A percentile compares a stretch with the other conserved stretches of the same genome.
Conservation (phyloP, 2,113 vertebrate species). For the Isichthys henryi region DNA sequence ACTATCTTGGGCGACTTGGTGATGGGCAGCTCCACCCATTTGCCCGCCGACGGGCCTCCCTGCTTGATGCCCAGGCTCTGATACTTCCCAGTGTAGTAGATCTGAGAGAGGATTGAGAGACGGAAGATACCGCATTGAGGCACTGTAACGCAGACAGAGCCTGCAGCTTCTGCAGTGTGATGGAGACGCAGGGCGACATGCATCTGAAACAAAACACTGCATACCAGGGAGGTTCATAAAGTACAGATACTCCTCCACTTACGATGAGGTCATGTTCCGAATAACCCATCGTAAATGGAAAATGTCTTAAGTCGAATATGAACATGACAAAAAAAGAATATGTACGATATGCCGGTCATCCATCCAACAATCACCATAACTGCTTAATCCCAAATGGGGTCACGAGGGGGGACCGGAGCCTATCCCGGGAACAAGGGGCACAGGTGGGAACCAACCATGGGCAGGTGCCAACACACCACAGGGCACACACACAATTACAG, state of each 20-base stretch:
- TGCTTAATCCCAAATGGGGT: no score
- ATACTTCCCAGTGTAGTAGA: conserved; percentile 98
- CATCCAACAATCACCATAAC: no score
- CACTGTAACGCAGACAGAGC: not conserved
- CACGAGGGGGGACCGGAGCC: no score
- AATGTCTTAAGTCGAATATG: not conserved
- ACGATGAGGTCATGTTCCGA: not conserved
- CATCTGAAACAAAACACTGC: not conserved
- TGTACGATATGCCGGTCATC: no score
- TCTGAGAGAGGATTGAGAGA: conserved; percentile 53
- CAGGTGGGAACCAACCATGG: no score
- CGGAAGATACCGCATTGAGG: not conserved
- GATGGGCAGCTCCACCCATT: conserved; percentile 93
- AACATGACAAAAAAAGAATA: not conserved
- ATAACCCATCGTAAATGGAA: not conserved
- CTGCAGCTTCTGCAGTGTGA: conserved; percentile 36
- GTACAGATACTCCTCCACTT: not conserved
- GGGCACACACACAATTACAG: no score
- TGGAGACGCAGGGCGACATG: not conserved
- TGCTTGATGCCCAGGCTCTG: conserved; percentile 98
- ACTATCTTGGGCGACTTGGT: conserved; percentile 96
- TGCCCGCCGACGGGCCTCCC: conserved; percentile 91
- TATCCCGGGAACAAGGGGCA: no score
- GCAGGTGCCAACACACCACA: no score
- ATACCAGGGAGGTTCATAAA: not conserved